Evolutionary conservation across 2,113 vertebrate genomes (phyloP).

Genomic region (Ceyx margarethae): DNA sequence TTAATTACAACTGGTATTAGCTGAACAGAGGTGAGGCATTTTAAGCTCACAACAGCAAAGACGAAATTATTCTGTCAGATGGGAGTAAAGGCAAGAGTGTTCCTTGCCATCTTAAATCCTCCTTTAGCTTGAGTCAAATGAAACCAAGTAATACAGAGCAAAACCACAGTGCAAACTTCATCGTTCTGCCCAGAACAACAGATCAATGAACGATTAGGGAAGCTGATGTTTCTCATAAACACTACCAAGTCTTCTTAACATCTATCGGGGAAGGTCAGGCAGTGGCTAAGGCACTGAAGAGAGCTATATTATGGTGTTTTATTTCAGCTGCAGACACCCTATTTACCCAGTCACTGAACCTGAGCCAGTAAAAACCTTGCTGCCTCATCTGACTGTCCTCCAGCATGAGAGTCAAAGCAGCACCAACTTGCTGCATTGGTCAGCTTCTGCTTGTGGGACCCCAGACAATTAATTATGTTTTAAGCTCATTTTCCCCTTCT

Average conservation of each 20-base stretch:
- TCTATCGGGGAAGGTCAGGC: not conserved
- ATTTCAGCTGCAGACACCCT: not conserved
- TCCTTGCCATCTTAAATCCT: not conserved
- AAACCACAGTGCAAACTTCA: not conserved
- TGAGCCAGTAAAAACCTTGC: not conserved
- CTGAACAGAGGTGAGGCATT: not conserved
- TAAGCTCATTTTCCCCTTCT: not conserved
- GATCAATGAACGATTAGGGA: slow-evolving; percentile 53
- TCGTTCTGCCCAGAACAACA: slow-evolving; percentile 33
- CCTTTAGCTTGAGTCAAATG: not conserved
- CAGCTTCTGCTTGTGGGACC: not conserved
- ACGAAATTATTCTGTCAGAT: slow-evolving; percentile 17
- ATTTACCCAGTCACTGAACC: not conserved
- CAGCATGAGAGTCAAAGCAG: accelerated
- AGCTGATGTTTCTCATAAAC: slow-evolving; percentile 38
- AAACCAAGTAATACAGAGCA: not conserved
- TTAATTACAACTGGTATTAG: not conserved
- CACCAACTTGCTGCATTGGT: not conserved
- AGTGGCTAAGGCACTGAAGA: not conserved
- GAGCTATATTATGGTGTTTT: not conserved
- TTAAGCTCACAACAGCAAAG: not conserved
- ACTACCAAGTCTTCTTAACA: not conserved
- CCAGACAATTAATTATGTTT: not conserved
- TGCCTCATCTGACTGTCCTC: not conserved
- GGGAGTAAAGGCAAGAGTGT: not conserved